Evolutionary conservation across 2,113 vertebrate genomes (phyloP), one percentile per base, ranked within the genome.

Genomic region (Grammomys dolichurus): DNA sequence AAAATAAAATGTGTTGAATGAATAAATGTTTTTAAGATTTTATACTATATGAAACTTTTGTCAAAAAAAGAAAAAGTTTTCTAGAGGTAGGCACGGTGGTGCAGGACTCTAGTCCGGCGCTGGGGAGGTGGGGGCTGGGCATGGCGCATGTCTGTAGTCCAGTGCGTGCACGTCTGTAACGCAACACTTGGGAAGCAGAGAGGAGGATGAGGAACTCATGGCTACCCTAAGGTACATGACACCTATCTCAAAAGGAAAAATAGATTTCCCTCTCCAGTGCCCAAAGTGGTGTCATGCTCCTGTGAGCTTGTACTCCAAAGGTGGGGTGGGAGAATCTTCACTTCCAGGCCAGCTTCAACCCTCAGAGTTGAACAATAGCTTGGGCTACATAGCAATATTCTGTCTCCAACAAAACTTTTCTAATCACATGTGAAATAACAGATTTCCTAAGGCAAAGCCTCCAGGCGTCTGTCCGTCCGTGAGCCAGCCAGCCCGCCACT

Each of bases 41-140:
- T 72, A n/a, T 22, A 56, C 67, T 43, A 69, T n/a, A 48, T 90
- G 81, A 92, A 96, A 94, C 46, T 90, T 80, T 51, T 78, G 48
- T 87, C 24, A 78, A 90, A 95, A 92, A 56, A 48, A 87, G 40
- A 65, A 65, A 65, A 72, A 36, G 16, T 73, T 60, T 91, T 56
- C 56, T 48, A 60, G 48, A 6, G n/a, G 12, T 81, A 11, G 65
- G 17, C 33, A 54, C 1, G 36, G 19, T 36, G 19, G 51, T 56
- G 78, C 51, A 13, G 2, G 11, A 24, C 51, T n/a, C 19, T 13
- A 56, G 6, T n/a, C 10, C 51, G 58, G 17, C 11, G 19, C 33
- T 81, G 1, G 9, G 33, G 77, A 20, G 16, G 8, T 3, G 3
- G 46, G 63, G 65, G 65, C 28, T 24, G 31, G 31, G 19, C 77